Conservation (phyloP, 2,797 vertebrate species). For the Saxicola maurus region DNA sequence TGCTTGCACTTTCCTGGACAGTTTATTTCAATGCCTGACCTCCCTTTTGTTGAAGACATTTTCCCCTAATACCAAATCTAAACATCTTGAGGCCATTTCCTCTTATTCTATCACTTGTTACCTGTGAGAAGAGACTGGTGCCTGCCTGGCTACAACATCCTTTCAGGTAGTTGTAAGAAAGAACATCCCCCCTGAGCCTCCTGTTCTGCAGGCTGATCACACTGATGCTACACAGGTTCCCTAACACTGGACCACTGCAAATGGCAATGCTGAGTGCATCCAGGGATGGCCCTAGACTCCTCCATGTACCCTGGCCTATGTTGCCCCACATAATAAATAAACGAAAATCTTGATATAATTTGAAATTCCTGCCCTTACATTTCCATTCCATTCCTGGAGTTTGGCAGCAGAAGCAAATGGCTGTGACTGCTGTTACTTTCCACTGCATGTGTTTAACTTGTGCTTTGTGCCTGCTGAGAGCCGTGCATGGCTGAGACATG, state of each 20-base stretch:
- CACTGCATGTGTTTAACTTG: rapidly evolving
- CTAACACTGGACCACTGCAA: rapidly evolving
- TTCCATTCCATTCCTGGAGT: not conserved
- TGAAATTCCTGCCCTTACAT: not conserved
- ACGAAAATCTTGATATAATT: not conserved
- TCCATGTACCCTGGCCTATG: rapidly evolving
- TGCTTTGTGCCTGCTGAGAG: not conserved
- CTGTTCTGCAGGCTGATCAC: not conserved
- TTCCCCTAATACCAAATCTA: not conserved
- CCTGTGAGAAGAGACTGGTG: rapidly evolving
- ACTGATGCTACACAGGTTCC: not conserved
- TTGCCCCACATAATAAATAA: not conserved
- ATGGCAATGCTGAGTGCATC: no score
- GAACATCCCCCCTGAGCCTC: not conserved
- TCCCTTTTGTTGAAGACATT: not conserved
- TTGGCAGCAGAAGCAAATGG: not conserved
- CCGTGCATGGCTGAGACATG: rapidly evolving
- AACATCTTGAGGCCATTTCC: not conserved
- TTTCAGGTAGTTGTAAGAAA: not conserved
- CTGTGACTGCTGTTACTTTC: rapidly evolving
- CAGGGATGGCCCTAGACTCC: not conserved
- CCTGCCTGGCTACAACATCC: not conserved
- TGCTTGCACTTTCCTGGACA: not conserved
- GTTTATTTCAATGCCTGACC: not conserved
- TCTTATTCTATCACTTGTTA: not conserved